These are phyloP conservation scores for Synanthedon formicaeformis DNA, from an alignment of 2,888 invertebrate species.

Conservation along the genomic window DNA sequence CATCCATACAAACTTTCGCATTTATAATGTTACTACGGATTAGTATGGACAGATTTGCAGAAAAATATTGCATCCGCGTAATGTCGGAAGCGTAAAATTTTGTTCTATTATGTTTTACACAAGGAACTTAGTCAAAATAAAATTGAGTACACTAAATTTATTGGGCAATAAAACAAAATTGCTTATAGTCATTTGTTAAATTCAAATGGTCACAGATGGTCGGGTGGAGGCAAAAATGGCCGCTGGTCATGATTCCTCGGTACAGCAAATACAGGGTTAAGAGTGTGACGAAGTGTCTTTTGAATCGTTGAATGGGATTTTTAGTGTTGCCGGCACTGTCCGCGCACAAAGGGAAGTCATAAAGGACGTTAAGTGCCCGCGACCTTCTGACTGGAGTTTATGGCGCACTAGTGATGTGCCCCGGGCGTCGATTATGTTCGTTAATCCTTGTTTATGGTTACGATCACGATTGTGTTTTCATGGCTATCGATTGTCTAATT, in stretches of 20 bases:
- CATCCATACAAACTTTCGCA: too few species aligned
- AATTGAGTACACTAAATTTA: too few species aligned
- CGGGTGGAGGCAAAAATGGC: background rate
- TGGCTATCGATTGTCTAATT: slow-evolving; percentile 19
- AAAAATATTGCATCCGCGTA: too few species aligned
- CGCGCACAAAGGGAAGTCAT: slow-evolving; percentile 48
- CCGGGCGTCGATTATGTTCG: slow-evolving; percentile 26
- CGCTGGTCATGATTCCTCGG: background rate
- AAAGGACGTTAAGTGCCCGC: slow-evolving; percentile 36
- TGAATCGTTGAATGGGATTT: slow-evolving; percentile 37
- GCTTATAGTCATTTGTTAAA: background rate
- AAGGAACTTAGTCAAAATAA: too few species aligned
- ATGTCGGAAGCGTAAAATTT: too few species aligned
- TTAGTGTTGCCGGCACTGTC: slow-evolving; percentile 30
- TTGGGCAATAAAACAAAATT: too few species aligned
- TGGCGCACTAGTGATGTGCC: slow-evolving; percentile 7
- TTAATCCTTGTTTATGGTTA: slow-evolving; percentile 41
- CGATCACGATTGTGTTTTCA: slow-evolving; percentile 20
- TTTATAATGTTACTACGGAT: too few species aligned
- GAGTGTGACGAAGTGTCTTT: slow-evolving; percentile 30
- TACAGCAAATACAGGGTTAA: slow-evolving; percentile 12
- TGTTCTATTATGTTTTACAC: too few species aligned
- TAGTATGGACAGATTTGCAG: too few species aligned
- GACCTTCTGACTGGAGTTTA: slow-evolving; percentile 28
- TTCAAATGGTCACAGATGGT: background rate